Conservation (phyloP, 2,797 vertebrate genomes). For the Crocodylus rhombifer region DNA sequence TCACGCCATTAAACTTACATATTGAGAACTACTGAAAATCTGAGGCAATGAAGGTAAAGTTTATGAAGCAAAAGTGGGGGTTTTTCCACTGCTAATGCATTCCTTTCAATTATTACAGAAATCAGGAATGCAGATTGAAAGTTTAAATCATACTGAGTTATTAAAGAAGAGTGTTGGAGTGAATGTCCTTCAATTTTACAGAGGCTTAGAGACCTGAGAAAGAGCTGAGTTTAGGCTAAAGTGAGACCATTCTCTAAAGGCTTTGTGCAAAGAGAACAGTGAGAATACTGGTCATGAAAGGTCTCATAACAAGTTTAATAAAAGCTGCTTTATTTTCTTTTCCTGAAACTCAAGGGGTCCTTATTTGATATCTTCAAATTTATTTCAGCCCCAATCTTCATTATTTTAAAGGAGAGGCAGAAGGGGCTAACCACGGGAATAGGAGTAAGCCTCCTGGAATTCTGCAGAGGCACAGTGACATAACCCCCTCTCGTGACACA, state of each 20-base stretch:
- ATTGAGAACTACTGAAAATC: constrained; percentile 92
- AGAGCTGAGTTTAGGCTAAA: constrained; percentile 71
- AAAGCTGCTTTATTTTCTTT: constrained; percentile 84
- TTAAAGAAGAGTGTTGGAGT: constrained; percentile 63
- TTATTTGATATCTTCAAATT: constrained; percentile 84
- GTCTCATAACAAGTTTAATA: constrained; percentile 85
- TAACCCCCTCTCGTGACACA: constrained; percentile 73
- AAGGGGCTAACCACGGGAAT: constrained; percentile 75
- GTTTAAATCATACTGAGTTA: constrained; percentile 76
- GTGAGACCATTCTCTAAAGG: constrained; percentile 77
- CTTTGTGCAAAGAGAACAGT: constrained; percentile 77
- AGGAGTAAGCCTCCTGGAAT: constrained; percentile 73
- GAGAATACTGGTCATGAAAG: constrained; percentile 78
- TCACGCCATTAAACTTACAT: constrained; percentile 95
- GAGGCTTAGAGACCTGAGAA: constrained; percentile 77
- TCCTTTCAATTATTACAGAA: constrained; percentile 79
- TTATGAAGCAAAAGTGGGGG: constrained; percentile 71
- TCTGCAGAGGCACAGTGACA: constrained; percentile 73
- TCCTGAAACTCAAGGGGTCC: constrained; percentile 77
- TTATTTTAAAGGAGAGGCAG: constrained; percentile 82
- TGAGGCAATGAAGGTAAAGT: constrained; percentile 85
- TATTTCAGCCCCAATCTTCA: constrained; percentile 83
- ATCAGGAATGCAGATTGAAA: constrained; percentile 75
- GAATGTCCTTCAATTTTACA: constrained; percentile 80
- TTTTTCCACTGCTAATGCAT: constrained; percentile 70